Conservation (phyloP, 2,113 vertebrate genomes). For the Poeciliopsis occidentalis region DNA sequence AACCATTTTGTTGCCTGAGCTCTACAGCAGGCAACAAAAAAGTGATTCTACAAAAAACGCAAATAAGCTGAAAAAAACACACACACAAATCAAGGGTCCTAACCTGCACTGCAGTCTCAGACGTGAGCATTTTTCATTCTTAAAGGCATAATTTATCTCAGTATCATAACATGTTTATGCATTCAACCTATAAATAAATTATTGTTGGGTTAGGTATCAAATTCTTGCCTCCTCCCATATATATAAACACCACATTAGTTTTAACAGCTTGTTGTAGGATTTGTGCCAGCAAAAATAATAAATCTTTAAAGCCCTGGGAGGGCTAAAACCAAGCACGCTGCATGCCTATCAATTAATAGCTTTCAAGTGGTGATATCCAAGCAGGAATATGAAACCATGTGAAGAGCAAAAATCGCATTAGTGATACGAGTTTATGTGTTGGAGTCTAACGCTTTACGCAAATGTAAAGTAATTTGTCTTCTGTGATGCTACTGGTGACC, state of each 20-base stretch:
- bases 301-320: constrained; percentile 45
- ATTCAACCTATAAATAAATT: constrained; percentile 47
- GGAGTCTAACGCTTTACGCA: constrained; percentile 18
- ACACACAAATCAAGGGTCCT: constrained; percentile 6
- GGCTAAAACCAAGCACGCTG: constrained; percentile 10
- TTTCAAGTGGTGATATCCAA: constrained; percentile 26
- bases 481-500: constrained; percentile 41
- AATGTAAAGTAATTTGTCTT: constrained; percentile 53
- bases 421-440: constrained; percentile 8
- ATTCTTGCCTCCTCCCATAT: constrained; percentile 20
- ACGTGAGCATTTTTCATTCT: constrained; percentile 15
- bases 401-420: constrained; percentile 24
- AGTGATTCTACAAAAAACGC: not conserved
- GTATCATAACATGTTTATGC: constrained; percentile 17
- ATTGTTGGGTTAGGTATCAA: constrained; percentile 31
- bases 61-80: not conserved
- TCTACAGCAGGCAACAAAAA: not conserved
- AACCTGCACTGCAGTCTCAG: not conserved
- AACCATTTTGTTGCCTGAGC: not conserved
- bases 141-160: constrained; percentile 15
- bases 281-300: constrained; percentile 41
- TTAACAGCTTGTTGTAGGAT: constrained; percentile 18
- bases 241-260: constrained; percentile 11
- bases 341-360: constrained; percentile 33
- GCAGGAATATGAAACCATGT: constrained; percentile 26